Conservation (phyloP, 2,113 vertebrate species). For the Chionomys nivalis region DNA sequence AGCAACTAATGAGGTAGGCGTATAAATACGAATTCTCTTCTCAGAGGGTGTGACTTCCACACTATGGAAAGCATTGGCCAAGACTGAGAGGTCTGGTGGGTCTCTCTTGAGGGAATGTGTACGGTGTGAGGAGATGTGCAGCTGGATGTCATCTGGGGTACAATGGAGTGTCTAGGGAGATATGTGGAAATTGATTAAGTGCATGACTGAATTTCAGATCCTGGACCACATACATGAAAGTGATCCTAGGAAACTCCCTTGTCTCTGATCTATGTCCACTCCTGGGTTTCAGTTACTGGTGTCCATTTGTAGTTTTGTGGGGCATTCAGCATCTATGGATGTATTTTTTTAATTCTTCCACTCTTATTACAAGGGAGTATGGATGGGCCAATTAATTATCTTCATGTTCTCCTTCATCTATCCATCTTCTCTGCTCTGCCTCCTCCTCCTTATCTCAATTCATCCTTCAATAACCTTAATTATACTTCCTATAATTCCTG, state of each 20-base stretch:
- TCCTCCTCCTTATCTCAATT: neutral
- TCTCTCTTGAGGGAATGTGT: neutral
- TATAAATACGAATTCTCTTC: neutral
- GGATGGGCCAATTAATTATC: neutral
- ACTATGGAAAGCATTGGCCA: neutral
- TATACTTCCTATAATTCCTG: neutral
- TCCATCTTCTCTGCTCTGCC: neutral
- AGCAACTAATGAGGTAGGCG: neutral
- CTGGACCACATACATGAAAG: neutral
- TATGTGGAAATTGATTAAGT: neutral
- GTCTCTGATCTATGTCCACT: neutral
- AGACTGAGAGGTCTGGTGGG: neutral
- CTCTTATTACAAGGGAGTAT: neutral
- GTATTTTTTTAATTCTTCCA: neutral
- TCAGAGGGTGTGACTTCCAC: neutral
- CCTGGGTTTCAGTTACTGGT: neutral
- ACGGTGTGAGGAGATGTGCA: fast-evolving
- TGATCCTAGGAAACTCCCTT: neutral
- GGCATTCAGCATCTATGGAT: too few relatives aligned
- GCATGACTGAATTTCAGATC: neutral
- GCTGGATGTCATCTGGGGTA: neutral
- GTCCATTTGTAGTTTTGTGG: neutral
- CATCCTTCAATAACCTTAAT: neutral
- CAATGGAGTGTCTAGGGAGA: fast-evolving
- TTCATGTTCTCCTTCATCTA: neutral